These are phyloP conservation scores for Amphiura filiformis DNA, from an alignment of 35 echinoderm and acorn worm genomes.

Conservation along the genomic window DNA sequence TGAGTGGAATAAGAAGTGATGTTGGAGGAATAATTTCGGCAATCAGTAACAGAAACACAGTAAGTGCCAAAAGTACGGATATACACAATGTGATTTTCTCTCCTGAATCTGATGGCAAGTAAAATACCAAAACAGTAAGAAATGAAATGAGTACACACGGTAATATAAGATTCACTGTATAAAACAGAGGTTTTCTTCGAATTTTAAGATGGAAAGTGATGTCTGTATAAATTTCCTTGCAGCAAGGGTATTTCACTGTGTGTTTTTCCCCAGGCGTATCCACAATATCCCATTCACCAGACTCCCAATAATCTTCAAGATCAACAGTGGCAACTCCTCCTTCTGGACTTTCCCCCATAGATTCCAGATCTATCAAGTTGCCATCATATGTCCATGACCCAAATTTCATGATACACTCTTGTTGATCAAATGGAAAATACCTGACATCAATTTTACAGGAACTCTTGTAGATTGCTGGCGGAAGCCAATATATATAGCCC, in stretches of 20 bases:
- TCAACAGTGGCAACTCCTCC: conserved; percentile 79
- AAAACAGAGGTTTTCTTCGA: conserved; percentile 84
- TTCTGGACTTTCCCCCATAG: conserved; percentile 39
- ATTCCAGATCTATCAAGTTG: conserved; percentile 64
- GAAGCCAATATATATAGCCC: conserved; percentile 95
- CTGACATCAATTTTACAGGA: too few species aligned
- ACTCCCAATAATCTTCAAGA: too few species aligned
- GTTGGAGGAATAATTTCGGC: too few species aligned
- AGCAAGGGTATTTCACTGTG: conserved; percentile 76
- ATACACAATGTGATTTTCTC: too few species aligned
- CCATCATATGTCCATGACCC: conserved; percentile 97
- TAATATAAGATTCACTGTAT: conserved; percentile 83
- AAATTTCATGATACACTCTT: conserved; percentile 92
- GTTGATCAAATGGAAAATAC: conserved; percentile 92
- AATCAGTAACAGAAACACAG: too few species aligned
- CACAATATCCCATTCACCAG: too few species aligned
- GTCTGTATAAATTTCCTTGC: conserved; percentile 84
- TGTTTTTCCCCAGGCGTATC: conserved; percentile 62
- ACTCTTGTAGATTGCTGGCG: conserved; percentile 91
- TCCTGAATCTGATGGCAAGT: too few species aligned
- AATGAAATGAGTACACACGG: too few species aligned
- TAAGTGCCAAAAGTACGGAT: too few species aligned
- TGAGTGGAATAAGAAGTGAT: conserved; percentile 89
- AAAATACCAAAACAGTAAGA: too few species aligned
- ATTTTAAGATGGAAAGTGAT: conserved; percentile 81